A percentile compares a stretch with the other conserved stretches of the same genome.
Evolutionary conservation across 2,113 vertebrate species (phyloP).

Genomic region (Tenebrosternarchus preto): DNA sequence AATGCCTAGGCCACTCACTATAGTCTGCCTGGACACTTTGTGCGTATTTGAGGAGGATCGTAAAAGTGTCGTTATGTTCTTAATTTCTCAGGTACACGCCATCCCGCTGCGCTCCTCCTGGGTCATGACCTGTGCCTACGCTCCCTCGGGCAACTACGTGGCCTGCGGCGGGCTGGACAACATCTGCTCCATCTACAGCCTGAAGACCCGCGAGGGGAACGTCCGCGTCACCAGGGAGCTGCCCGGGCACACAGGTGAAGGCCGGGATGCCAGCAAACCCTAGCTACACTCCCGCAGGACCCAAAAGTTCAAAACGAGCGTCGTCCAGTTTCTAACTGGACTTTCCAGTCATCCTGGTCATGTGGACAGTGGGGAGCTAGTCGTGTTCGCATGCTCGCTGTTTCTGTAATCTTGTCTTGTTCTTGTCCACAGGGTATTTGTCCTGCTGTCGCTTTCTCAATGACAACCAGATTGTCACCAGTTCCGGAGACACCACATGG

Average conservation of each 20-base stretch:
- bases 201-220: slow-evolving; percentile 86
- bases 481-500: slow-evolving; percentile 97
- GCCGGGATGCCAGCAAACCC: no score
- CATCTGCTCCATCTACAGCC: slow-evolving; percentile 87
- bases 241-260: slow-evolving; percentile 82
- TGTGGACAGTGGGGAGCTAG: neutral
- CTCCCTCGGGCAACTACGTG: slow-evolving; percentile 84
- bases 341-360: neutral
- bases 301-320: slow-evolving; percentile 69
- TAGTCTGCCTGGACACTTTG: no score
- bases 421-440: slow-evolving; percentile 82
- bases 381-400: no score
- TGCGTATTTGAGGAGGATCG: neutral
- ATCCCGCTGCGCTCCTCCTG: slow-evolving; percentile 89
- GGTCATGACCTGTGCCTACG: slow-evolving; percentile 88
- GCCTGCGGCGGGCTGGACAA: slow-evolving; percentile 87
- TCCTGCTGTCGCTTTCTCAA: slow-evolving; percentile 96
- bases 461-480: slow-evolving; percentile 95
- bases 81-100: slow-evolving; percentile 85
- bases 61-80: no score
- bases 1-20: neutral
- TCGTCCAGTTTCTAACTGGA: neutral
- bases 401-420: neutral
- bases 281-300: neutral
- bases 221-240: slow-evolving; percentile 84